Base-by-base conservation (phyloP, 2,113 vertebrate species). In the Peromyscus leucopus region DNA sequence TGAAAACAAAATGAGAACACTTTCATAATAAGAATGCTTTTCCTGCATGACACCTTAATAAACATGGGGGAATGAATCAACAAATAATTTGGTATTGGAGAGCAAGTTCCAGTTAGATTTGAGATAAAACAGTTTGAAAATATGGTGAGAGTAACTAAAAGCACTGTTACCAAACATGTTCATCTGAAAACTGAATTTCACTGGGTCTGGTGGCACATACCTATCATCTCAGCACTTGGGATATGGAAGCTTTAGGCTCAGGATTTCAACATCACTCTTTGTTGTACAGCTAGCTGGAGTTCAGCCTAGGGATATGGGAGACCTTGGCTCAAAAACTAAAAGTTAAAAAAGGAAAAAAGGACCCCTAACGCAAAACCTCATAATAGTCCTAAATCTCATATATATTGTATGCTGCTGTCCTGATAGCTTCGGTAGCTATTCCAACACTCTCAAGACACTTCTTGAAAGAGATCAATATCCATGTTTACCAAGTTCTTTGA, bases 1-100 rank as follows among this genome's bases (percentile, higher is more conserved):
- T 28, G 12, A 59, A 91, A 90, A 92, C 5, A 89, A 93, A 96
- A 69, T 83, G 13, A 97, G 67, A 69, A 74, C 6, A 61, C 31
- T 72, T 94, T 72, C 21, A 83, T 80, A 79, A 92, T 21, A 86
- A 1, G 94, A 31, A 85, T 4, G 39, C 39, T 76, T 79, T 84
- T 94, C 8, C 12, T 86, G 3, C 51, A 7, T 67, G 7, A 74
- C 88, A 19, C 19, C 17, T 89, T 78, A 83, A 86, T 13, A 89
- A 95, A 28, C 13, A 12, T 33, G 1, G 26, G 22, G 36, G 65
- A 1, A 75, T 80, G 28, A 90, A 51, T 79, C 26, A 96, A 86
- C 36, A 94, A 65, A 93, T 67, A 82, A 55, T 84, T 95, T 84
- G 3, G 1, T 75, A 57, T 57, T 84, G 11, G 10, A 90, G 4